Conservation (phyloP, 2,797 vertebrate genomes). For the Chelon auratus region DNA sequence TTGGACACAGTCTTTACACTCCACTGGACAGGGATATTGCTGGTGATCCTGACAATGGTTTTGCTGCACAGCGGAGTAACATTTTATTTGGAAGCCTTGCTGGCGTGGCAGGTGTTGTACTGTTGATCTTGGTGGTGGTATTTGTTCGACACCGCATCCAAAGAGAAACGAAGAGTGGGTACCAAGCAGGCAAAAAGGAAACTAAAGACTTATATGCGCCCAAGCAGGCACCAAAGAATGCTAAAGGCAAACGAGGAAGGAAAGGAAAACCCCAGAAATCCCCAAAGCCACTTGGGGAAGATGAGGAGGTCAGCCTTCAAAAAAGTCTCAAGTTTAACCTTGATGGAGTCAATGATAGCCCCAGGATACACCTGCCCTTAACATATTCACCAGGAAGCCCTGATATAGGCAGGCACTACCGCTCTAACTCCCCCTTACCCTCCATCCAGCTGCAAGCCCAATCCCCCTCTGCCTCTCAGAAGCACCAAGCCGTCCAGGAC, state of each 20-base stretch:
- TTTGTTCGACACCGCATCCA: constrained; percentile 95
- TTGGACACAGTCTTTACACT: constrained; percentile 97
- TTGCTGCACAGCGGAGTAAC: constrained; percentile 94
- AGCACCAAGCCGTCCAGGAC: constrained; percentile 99
- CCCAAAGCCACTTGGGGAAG: constrained; percentile 91
- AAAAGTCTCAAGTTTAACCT: constrained; percentile 98
- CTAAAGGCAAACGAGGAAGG: constrained; percentile 93
- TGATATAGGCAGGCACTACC: constrained; percentile 97
- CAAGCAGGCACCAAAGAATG: constrained; percentile 92
- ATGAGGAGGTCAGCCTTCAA: constrained; percentile 92
- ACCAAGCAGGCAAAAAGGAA: constrained; percentile 98
- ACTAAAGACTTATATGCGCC: constrained; percentile 98
- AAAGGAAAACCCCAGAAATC: constrained; percentile 96
- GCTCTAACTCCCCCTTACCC: constrained; percentile 97
- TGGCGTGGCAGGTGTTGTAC: constrained; percentile 93
- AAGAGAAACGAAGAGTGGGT: constrained; percentile 96
- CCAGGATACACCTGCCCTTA: constrained; percentile 97
- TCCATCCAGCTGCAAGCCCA: constrained; percentile 99
- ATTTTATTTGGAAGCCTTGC: constrained; percentile 98
- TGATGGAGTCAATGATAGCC: constrained; percentile 95
- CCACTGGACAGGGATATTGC: constrained; percentile 97
- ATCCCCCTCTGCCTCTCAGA: constrained; percentile 98
- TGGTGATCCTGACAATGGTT: constrained; percentile 94
- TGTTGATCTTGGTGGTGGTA: constrained; percentile 93
- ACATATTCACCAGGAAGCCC: constrained; percentile 98